These are phyloP conservation scores for Eupithecia insigniata DNA, from an alignment of 2,888 invertebrate species.

Conservation along the genomic window DNA sequence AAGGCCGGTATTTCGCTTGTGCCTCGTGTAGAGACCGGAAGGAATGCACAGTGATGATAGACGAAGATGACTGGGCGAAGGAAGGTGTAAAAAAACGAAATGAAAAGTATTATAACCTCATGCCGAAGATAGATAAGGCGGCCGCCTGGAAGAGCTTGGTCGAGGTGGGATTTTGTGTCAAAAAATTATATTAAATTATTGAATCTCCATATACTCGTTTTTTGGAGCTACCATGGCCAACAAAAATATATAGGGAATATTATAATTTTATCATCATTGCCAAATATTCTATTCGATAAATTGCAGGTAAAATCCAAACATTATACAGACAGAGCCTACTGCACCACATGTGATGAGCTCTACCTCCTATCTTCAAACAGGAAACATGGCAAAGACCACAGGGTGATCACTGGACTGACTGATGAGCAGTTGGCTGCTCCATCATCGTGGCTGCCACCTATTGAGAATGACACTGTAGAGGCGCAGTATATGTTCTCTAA, in stretches of 20 bases:
- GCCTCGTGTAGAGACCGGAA: slow-evolving; percentile 92
- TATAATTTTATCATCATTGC: background rate
- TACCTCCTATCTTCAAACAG: slow-evolving; percentile 65
- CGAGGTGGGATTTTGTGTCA: slow-evolving; percentile 67
- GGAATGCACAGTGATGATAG: slow-evolving; percentile 88
- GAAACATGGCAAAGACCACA: slow-evolving; percentile 84
- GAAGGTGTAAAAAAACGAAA: slow-evolving; percentile 76
- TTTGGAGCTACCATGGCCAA: too few relatives aligned
- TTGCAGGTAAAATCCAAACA: slow-evolving; percentile 73
- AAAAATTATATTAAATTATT: background rate
- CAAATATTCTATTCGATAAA: background rate
- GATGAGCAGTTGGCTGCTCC: slow-evolving; percentile 86
- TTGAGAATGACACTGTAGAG: slow-evolving; percentile 90
- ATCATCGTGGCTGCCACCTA: slow-evolving; percentile 87
- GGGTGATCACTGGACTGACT: slow-evolving; percentile 77
- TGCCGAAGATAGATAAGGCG: slow-evolving; percentile 80
- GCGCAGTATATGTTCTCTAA: slow-evolving; percentile 94
- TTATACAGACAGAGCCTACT: slow-evolving; percentile 83
- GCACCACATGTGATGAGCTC: slow-evolving; percentile 86
- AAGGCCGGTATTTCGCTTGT: slow-evolving; percentile 90
- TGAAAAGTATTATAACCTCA: slow-evolving; percentile 74
- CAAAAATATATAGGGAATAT: too few relatives aligned
- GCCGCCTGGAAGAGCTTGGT: slow-evolving; percentile 80
- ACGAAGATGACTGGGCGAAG: slow-evolving; percentile 81
- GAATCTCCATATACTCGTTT: background rate